Base-by-base conservation (phyloP, 2,888 invertebrate genomes). In the Drepanosiphum platanoidis region DNA sequence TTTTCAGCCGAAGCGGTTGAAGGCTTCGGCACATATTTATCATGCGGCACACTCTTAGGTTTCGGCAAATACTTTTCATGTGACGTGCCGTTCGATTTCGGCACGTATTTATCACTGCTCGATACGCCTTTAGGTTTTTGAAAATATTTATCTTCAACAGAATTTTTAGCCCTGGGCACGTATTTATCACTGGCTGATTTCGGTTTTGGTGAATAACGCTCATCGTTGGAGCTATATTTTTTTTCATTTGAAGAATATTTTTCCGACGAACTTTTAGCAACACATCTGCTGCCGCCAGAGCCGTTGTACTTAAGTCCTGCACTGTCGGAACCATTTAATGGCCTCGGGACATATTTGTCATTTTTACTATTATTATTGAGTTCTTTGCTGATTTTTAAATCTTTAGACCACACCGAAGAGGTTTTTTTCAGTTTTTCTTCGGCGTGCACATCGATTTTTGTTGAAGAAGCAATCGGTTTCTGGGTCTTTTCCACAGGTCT, bases 371-470 rank as follows among this genome's bases (percentile, higher is more conserved):
- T 77, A 68, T 39, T 84, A 84, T 77, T 68, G 15, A 75, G 30
- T 15, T 84, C 84, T 75, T 77, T 84, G 39, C 15, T 68, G 2
- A 68, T 77, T 84, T 84, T 84, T 8, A 58, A 58, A 70, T 84
- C 75, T 84, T 87, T 84, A 15, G 87, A 61, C 88, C 88, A 88
- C 13, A 88, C 87, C 71, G 71, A 84, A 8, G 87, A 74, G 74
- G 68, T 86, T 58, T 87, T 88, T 86, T 87, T 88, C 8, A 87
- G 52, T 83, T 83, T 86, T 39, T 87, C 86, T 22, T 87, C 87
- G 2, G 86, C 86, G 22, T 81, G 36, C 39, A 75, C 18, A 72
- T 82, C 86, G 30, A 68, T 13, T 58, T 81, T 83, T 36, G 75
- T 13, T 34, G 86, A 84, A 39, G 86, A 87, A 13, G 15, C 70